Base-by-base conservation (phyloP, 2,888 invertebrate genomes). In the Salpingus planirostris region DNA sequence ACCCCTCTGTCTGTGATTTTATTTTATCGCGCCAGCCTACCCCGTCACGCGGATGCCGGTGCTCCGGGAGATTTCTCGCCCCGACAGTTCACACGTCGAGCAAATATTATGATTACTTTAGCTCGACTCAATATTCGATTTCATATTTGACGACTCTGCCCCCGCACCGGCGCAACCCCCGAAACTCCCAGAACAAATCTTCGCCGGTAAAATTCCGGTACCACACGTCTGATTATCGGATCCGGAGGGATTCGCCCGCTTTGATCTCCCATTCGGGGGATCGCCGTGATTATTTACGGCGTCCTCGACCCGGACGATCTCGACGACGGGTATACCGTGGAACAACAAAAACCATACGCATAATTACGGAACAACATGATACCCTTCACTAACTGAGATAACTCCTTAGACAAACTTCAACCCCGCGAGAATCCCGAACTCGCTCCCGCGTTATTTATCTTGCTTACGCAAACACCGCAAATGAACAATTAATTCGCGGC, bases 81-180 rank as follows among this genome's bases (percentile, higher is more conserved):
- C 34, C 35, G 41, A 34, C 38, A 33, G 54, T 56, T 59, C 55
- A 47, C 58, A 56, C 59, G 55, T 57, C 53, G 54, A 43, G 54
- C 56, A 60, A 61, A 61, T 61, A 59, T 61, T 60, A 55, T 58
- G 59, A 61, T 61, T 61, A 52, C 60, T 57, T 59, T 55, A 54
- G 52, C 52, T 42, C 47, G 54, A 52, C 52, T 53, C 55, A 45
- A 59, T 59, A 57, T 58, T 59, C 56, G 56, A 59, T 58, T 57
- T 57, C 53, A 55, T 57, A 57, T 57, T 55, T 55, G 57, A 56
- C 52, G 50, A 49, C 48, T 50, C 43, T 44, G 42, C 49, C 38
- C 14, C 21, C 7, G 11, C 24, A 5, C 11, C 11, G 11, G 11
- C 3, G 11, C 12, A 10, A 8, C 24, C 24, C 11, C 18, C 18